Evolutionary conservation across 2,888 invertebrate species (phyloP).

Genomic region (Meiosimyza decipiens): DNA sequence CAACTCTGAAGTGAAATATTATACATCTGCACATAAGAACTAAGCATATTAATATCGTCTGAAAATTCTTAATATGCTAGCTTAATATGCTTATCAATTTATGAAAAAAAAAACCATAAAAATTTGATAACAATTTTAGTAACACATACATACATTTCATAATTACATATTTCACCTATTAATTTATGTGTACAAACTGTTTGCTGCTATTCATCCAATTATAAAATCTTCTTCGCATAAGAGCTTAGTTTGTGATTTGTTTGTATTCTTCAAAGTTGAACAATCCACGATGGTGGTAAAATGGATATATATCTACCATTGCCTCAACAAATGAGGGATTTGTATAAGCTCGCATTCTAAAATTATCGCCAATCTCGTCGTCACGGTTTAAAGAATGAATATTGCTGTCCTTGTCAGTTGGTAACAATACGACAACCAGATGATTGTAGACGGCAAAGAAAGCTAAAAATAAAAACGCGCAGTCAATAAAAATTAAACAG

Average conservation of each 20-base stretch:
- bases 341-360: slow-evolving; percentile 45
- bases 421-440: slow-evolving; percentile 47
- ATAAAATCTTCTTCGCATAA: not conserved
- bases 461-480: slow-evolving; percentile 39
- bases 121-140: no score
- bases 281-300: slow-evolving; percentile 53
- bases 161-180: no score
- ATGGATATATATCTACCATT: slow-evolving; percentile 56
- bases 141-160: no score
- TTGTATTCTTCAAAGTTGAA: slow-evolving; percentile 43
- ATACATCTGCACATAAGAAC: no score
- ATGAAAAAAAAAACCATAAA: no score
- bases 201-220: no score
- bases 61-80: no score
- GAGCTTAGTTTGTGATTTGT: not conserved
- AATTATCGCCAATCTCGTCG: slow-evolving; percentile 46
- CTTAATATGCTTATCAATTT: no score
- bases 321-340: slow-evolving; percentile 52
- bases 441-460: slow-evolving; percentile 50
- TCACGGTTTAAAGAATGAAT: slow-evolving; percentile 42
- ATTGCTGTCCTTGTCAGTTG: slow-evolving; percentile 54
- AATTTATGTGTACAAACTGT: no score
- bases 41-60: no score
- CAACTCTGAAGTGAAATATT: no score
- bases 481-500: not conserved